These are phyloP conservation scores for Sternotherus odoratus DNA, from an alignment of 2,797 vertebrate genomes.

Conservation along the genomic window DNA sequence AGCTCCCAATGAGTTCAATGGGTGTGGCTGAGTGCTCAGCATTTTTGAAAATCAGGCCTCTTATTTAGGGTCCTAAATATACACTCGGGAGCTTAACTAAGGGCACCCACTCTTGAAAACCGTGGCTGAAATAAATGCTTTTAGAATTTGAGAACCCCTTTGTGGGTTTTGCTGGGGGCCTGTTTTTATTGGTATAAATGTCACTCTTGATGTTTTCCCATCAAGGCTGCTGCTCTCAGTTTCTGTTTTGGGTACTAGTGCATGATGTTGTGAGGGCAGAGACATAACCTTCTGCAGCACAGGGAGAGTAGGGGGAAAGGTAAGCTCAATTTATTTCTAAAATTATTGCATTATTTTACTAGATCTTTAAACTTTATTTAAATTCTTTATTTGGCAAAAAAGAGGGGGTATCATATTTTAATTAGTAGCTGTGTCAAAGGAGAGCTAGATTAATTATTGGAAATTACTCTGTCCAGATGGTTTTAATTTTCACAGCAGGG, in stretches of 20 bases:
- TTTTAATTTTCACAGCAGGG: slow-evolving; percentile 86
- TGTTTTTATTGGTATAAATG: not conserved
- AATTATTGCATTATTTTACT: slow-evolving; percentile 82
- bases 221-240: not conserved
- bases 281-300: not conserved
- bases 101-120: not conserved
- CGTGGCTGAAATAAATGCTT: not conserved
- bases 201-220: not conserved
- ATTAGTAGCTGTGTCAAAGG: slow-evolving; percentile 84
- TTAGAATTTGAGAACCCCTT: fast-evolving
- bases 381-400: slow-evolving; percentile 79
- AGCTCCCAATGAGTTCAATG: not conserved
- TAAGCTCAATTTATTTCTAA: slow-evolving; percentile 76
- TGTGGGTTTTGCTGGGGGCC: fast-evolving
- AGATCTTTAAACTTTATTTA: slow-evolving; percentile 85
- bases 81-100: not conserved
- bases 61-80: not conserved
- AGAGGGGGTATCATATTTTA: slow-evolving; percentile 82
- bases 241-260: not conserved
- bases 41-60: not conserved
- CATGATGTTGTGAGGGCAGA: fast-evolving
- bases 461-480: slow-evolving; percentile 83
- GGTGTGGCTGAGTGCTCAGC: not conserved
- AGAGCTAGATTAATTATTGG: slow-evolving; percentile 85
- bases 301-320: slow-evolving; percentile 58